Conservation (phyloP, 2,113 vertebrate species). For the Muntiacus muntjak region DNA sequence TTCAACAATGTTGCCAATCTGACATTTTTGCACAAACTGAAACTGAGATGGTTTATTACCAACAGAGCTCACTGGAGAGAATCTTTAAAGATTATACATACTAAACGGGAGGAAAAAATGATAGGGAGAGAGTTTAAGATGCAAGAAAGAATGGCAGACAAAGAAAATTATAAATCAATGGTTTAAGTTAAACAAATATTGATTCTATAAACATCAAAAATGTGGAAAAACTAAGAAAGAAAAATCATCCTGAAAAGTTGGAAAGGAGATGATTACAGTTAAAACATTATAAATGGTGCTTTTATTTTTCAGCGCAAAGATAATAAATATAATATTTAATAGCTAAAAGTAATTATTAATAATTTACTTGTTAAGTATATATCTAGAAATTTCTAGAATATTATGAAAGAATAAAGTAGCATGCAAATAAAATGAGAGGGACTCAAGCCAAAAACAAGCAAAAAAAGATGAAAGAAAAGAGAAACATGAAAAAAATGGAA, state of each 20-base stretch:
- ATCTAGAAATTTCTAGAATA: not conserved
- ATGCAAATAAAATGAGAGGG: not conserved
- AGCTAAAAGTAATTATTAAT: not conserved
- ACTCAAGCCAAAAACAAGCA: not conserved
- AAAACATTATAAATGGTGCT: not conserved
- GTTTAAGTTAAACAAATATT: not conserved
- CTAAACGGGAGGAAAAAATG: not conserved
- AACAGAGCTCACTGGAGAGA: not conserved
- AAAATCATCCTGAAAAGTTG: not conserved
- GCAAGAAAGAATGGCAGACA: not conserved
- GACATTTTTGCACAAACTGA: not conserved
- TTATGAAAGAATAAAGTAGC: not conserved
- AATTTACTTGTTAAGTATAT: not conserved
- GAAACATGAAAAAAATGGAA: not conserved
- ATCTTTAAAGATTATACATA: not conserved
- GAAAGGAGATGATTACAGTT: not conserved
- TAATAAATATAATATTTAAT: not conserved
- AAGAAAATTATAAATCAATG: not conserved
- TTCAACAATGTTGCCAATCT: not conserved
- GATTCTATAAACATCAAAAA: not conserved
- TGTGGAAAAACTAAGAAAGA: not conserved
- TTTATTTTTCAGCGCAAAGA: not conserved
- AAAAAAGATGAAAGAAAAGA: not conserved
- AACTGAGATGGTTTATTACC: not conserved
- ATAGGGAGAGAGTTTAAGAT: not conserved